phyloP scores from a whole-genome alignment of 2,888 invertebrate genomes.

The Callyntrura sp. region DNA sequence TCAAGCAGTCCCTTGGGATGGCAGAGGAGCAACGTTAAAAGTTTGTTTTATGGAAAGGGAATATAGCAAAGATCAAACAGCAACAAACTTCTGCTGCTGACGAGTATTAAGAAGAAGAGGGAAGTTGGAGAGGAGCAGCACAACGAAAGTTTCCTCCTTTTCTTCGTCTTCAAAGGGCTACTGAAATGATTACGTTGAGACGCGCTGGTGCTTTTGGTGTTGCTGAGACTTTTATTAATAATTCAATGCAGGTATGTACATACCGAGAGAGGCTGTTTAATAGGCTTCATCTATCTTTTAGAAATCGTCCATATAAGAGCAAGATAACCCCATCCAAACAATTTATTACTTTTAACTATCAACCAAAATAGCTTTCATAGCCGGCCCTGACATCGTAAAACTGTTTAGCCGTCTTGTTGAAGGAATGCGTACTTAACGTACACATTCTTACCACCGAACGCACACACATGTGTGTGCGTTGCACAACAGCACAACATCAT shows the following conservation, averaged over 20 bases:
- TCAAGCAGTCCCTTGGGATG: conserved; percentile 54
- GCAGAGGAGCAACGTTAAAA: not conserved
- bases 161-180: conserved; percentile 44
- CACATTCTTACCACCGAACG: not conserved
- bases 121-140: not conserved
- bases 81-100: not conserved
- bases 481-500: not conserved
- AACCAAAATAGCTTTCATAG: conserved; percentile 42
- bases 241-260: conserved; percentile 64
- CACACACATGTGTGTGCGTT: not conserved
- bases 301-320: conserved; percentile 11
- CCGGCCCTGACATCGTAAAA: conserved; percentile 51
- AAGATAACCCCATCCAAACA: conserved; percentile 28
- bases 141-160: not conserved
- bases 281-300: not conserved
- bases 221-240: conserved; percentile 53
- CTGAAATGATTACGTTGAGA: conserved; percentile 1
- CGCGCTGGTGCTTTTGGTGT: not conserved
- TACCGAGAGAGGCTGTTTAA: conserved; percentile 12
- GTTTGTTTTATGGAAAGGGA: conserved; percentile 4
- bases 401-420: not conserved
- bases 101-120: too few species aligned
- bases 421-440: too few species aligned
- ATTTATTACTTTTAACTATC: conserved; percentile 51
- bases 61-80: conserved; percentile 4